Base-by-base conservation (phyloP, 2,113 vertebrate species). In the Promerops cafer region DNA sequence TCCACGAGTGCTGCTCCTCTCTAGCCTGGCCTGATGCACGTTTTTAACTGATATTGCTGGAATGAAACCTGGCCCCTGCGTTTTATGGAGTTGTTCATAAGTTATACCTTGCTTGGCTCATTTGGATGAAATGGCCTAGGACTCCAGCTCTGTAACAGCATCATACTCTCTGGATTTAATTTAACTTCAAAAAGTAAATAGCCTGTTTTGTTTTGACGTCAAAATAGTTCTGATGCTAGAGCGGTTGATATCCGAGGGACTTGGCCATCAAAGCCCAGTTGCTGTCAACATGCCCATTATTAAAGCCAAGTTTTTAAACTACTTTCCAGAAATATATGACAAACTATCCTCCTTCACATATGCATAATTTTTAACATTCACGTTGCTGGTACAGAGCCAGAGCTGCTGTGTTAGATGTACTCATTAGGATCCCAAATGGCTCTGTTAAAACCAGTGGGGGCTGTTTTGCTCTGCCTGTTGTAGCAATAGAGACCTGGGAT, bases 171-270 rank as follows among this genome's bases (percentile, higher is more conserved):
- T 97, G 96, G 94, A 92, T 97, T 94, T 92, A 94, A 95, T 97
- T 96, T 97, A 95, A 95, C 94, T 95, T 96, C 96, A 96, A 96
- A 96, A 95, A 95, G 81, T 97, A 96, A 95, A 97, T 95, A 96
- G 89, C 81, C 89, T 94, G 89, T 82, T 94, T 96, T 91, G 83
- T 95, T 97, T 93, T 96, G 95, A 97, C 53, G 74, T 95, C 94
- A 93, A 91, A 94, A 95, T 76, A 95, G 65, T 93, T 95, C 91
- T 95, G 77, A 91, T 94, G 93, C 74, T 89, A 33, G 53, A 94
- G n/a, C 6, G 7, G 83, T 87, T 97, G 92, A 92, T 96, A 97
- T 94, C 93, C 24, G 31, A 89, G 56, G 69, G 90, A 93, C 70
- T 93, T 90, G 90, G 90, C 88, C 86, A 93, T 93, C 83, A 84